Percentiles rank a stretch among this genome's conserved stretches.
These are phyloP conservation scores for Dendroctonus valens DNA, from an alignment of 1,140 invertebrate genomes.

Conservation along the genomic window DNA sequence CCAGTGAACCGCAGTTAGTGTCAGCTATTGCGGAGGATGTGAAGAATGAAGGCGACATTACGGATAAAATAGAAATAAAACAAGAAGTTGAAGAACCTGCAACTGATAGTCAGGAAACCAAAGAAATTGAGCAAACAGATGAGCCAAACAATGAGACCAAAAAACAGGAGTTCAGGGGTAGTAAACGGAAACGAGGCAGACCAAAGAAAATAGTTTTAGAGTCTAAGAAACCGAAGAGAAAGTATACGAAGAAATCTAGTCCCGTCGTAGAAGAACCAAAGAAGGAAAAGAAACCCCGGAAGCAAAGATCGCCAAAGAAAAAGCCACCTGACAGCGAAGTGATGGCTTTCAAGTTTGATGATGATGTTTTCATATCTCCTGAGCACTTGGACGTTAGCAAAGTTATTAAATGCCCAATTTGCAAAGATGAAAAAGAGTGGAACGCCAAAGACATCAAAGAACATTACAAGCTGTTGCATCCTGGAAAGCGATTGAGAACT, in stretches of 20 bases:
- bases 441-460: constrained; percentile 34
- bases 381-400: constrained; percentile 24
- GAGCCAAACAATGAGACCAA: background rate
- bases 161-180: constrained; percentile 1
- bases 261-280: background rate
- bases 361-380: constrained; percentile 23
- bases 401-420: constrained; percentile 37
- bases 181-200: constrained; percentile 34
- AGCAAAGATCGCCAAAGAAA: constrained; percentile 20
- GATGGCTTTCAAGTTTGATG: constrained; percentile 15
- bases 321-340: constrained; percentile 19
- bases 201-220: constrained; percentile 31
- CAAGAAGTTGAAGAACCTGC: constrained; percentile 10
- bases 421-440: constrained; percentile 35
- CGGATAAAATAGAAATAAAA: no score
- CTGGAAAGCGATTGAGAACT: constrained; percentile 36
- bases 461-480: constrained; percentile 39
- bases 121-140: constrained; percentile 6
- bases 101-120: constrained; percentile 3
- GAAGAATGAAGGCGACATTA: constrained; percentile 2
- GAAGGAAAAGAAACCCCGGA: constrained; percentile 9
- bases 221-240: constrained; percentile 16
- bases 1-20: background rate
- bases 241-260: constrained; percentile 9
- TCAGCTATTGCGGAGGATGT: background rate